Evolutionary conservation across 2,797 vertebrate species (phyloP).

Genomic region (Hypotaenidia okinawae): DNA sequence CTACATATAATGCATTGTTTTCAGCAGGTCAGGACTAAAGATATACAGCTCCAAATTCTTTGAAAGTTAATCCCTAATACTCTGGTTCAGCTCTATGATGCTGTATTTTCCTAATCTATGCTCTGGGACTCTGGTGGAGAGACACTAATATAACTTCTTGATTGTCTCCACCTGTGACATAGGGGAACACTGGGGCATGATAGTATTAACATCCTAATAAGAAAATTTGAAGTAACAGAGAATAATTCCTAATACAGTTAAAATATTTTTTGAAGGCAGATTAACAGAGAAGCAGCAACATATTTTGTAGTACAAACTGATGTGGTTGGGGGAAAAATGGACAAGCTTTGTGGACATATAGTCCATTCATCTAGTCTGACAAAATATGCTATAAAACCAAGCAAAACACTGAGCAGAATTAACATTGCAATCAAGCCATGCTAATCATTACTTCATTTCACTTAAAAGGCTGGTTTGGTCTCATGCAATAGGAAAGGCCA

Average conservation of each 20-base stretch:
- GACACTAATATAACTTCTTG: background rate
- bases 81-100: background rate
- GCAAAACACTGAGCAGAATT: background rate
- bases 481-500: background rate
- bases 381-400: background rate
- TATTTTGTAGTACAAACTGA: background rate
- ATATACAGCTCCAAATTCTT: background rate
- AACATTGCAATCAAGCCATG: background rate
- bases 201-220: background rate
- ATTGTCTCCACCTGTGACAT: background rate
- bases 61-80: background rate
- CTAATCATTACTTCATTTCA: background rate
- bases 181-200: background rate
- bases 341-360: accelerated
- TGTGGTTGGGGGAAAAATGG: background rate
- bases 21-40: background rate
- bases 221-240: background rate
- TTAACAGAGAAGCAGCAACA: background rate
- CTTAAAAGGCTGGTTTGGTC: background rate
- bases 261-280: background rate
- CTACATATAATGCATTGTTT: background rate
- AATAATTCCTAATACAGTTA: background rate
- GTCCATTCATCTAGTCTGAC: background rate
- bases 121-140: background rate
- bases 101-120: background rate